Percentiles rank a stretch among this genome's conserved stretches.
Conservation (phyloP, 2,797 vertebrate species). For the Brotogeris chrysoptera region DNA sequence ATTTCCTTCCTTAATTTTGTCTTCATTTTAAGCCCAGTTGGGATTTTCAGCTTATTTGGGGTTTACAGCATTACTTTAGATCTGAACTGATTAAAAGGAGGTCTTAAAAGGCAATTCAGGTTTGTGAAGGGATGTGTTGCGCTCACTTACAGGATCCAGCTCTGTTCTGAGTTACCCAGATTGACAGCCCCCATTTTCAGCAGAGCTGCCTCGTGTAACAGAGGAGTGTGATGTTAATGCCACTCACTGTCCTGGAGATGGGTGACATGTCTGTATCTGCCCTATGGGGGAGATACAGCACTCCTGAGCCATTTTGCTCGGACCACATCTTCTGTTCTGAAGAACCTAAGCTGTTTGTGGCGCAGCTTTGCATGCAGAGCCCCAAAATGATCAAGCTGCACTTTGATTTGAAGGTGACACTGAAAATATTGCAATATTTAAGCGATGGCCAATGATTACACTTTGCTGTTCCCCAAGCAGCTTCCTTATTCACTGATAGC, state of each 20-base stretch:
- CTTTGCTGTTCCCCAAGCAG: background rate
- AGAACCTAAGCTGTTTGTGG: background rate
- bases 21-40: background rate
- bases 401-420: background rate
- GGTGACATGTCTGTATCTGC: background rate
- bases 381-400: background rate
- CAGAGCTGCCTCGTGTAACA: background rate
- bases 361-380: background rate
- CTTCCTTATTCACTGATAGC: background rate
- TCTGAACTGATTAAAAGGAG: background rate
- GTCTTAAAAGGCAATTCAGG: background rate
- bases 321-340: background rate
- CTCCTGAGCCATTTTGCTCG: background rate
- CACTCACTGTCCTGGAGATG: background rate
- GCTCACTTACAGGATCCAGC: background rate
- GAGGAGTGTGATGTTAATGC: background rate
- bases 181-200: background rate
- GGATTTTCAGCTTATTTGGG: background rate
- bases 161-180: background rate
- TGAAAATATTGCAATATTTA: background rate
- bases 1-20: slow-evolving; percentile 7
- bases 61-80: background rate
- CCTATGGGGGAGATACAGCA: background rate
- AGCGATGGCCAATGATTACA: background rate
- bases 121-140: background rate